Base-by-base conservation (phyloP, 2,797 vertebrate species). In the Coregonus ussuriensis region DNA sequence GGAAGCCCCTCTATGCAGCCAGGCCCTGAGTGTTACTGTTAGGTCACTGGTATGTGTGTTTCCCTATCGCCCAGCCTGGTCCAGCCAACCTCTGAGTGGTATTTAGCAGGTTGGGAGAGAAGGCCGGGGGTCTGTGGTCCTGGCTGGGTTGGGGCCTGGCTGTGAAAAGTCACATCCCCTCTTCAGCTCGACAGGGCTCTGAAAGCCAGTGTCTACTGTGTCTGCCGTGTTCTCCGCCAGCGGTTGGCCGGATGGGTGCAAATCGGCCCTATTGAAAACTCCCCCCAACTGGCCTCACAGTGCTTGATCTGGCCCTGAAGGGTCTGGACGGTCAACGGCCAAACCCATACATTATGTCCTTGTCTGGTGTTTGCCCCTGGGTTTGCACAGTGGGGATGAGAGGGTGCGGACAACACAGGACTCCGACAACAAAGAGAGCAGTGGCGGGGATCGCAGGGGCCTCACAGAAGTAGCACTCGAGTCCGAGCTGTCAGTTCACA, bases 131-230 rank as follows among this genome's bases (percentile, higher is more conserved):
- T 77, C 59, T 63, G 21, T 25, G 9, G 7, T 63, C 21, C 21
- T 79, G 81, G 82, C 89, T 86, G 87, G 72, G 82, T 89, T 93
- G 93, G 86, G 91, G 89, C 86, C 83, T 89, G 82, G 85, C 92
- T 93, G 94, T 92, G 94, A 95, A 95, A 95, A 94, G 88, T 93
- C 92, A 91, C 93, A 94, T 92, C 90, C 87, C 83, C 88, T 83
- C 78, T 81, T 67, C 77, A 93, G 79, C 85, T 81, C 84, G 77
- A 77, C 81, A 88, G 86, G 85, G 84, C 74, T 89, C 91, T 93
- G 85, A 91, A 93, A 93, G 79, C 91, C 79, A 89, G 90, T 92
- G 93, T 94, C 89, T 86, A 85, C 65, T 88, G 91, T 92, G 93
- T 93, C 89, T 86, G 84, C 63, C 13, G 77, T 74, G 76, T 79